Conservation (phyloP, 2,888 invertebrate genomes). For the Drosophila pegasa region DNA sequence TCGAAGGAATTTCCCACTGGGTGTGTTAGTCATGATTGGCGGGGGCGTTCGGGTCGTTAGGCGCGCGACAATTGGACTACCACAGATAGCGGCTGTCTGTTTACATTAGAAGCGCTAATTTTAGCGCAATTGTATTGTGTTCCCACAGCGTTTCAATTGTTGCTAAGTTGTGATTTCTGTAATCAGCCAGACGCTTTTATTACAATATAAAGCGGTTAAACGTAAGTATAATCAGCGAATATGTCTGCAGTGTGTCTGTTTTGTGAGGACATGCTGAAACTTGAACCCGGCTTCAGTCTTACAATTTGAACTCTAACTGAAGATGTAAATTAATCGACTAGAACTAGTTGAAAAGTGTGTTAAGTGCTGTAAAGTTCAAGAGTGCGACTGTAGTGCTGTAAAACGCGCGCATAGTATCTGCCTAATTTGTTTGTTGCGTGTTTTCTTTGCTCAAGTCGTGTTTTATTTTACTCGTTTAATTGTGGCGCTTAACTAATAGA, state of each 20-base stretch:
- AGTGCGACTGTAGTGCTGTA: conserved; percentile 29
- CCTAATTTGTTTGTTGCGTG: conserved; percentile 60
- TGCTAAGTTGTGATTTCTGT: conserved; percentile 44
- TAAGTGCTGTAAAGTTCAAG: conserved; percentile 32
- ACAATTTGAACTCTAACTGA: conserved; percentile 35
- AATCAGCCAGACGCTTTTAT: conserved; percentile 67
- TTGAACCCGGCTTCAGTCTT: not conserved
- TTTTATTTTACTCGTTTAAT: conserved; percentile 22
- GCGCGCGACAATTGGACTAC: conserved; percentile 15
- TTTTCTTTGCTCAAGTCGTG: conserved; percentile 28
- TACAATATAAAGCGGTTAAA: conserved; percentile 38
- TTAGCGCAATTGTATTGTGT: conserved; percentile 10
- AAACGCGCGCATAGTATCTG: conserved; percentile 23
- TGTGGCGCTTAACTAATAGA: conserved; percentile 23
- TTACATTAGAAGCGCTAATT: conserved; percentile 23
- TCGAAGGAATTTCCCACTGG: conserved; percentile 1
- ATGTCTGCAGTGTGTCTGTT: conserved; percentile 43
- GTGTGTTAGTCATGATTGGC: conserved; percentile 15
- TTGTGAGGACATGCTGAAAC: conserved; percentile 29
- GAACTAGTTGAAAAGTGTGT: conserved; percentile 1
- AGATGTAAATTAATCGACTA: conserved; percentile 33
- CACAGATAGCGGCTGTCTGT: conserved; percentile 30
- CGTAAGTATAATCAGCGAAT: conserved; percentile 47
- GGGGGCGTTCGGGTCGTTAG: conserved; percentile 31
- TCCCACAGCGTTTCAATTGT: conserved; percentile 25